Conservation (phyloP, 2,113 vertebrate species). For the Phoenicopterus ruber region DNA sequence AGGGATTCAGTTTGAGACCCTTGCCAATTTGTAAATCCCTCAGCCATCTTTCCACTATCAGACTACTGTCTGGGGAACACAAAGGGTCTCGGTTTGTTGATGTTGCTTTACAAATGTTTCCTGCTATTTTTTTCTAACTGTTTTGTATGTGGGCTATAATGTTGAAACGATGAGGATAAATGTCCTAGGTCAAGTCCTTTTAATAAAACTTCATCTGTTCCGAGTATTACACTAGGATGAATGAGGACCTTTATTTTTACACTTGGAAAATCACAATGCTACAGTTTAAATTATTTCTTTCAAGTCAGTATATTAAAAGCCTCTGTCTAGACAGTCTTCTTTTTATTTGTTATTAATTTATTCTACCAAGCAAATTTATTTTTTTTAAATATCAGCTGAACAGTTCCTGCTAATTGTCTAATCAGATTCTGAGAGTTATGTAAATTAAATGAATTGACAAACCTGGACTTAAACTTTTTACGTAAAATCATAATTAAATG, state of each 20-base stretch:
- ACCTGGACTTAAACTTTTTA: background rate
- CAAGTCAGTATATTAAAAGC: background rate
- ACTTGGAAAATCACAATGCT: background rate
- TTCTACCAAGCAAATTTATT: background rate
- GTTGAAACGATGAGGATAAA: background rate
- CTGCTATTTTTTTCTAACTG: background rate
- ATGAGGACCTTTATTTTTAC: background rate
- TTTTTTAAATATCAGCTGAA: background rate
- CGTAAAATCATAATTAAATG: background rate
- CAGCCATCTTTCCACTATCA: background rate
- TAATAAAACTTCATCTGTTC: background rate
- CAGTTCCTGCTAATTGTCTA: background rate
- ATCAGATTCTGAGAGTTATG: background rate
- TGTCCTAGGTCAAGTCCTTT: background rate
- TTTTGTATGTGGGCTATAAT: background rate
- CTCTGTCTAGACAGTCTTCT: background rate
- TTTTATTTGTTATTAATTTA: background rate
- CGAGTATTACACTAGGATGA: background rate
- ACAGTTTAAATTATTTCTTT: background rate
- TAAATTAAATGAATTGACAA: background rate
- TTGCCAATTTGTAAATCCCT: background rate
- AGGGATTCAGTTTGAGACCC: background rate
- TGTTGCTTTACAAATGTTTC: slow-evolving; percentile 11
- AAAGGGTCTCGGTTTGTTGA: background rate
- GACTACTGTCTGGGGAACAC: background rate